These are phyloP conservation scores for Toxostoma redivivum DNA, from an alignment of 2,113 vertebrate species.

Conservation along the genomic window DNA sequence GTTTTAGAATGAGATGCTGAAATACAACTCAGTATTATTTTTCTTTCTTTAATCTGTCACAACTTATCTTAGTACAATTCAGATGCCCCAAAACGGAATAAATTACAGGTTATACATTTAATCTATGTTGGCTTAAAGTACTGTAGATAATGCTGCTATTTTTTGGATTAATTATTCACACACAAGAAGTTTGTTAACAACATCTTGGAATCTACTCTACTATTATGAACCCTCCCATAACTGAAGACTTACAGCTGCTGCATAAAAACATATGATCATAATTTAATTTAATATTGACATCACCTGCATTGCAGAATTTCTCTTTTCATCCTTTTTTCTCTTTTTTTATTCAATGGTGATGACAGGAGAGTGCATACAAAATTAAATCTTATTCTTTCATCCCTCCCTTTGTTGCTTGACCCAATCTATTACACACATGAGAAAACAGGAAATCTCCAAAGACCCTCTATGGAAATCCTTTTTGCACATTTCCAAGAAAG, in stretches of 20 bases:
- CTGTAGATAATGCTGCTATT: not conserved
- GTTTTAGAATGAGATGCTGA: not conserved
- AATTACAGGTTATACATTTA: not conserved
- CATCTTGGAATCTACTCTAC: slow-evolving; percentile 45
- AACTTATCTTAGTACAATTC: not conserved
- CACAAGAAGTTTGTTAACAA: not conserved
- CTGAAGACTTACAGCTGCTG: slow-evolving; percentile 38
- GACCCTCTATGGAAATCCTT: slow-evolving; percentile 72
- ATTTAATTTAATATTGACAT: slow-evolving; percentile 68
- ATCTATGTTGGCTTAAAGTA: not conserved
- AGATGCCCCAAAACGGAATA: not conserved
- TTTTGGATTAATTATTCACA: slow-evolving; percentile 14
- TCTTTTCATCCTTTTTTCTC: slow-evolving; percentile 1
- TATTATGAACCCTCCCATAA: slow-evolving; percentile 32
- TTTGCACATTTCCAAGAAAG: slow-evolving; percentile 69
- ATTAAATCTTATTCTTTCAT: slow-evolving; percentile 50
- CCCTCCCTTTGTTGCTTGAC: slow-evolving; percentile 55
- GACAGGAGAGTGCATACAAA: slow-evolving; percentile 35
- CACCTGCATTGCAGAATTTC: slow-evolving; percentile 34
- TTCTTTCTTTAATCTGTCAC: not conserved
- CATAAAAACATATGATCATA: slow-evolving; percentile 51
- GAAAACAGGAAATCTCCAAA: slow-evolving; percentile 73
- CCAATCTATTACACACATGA: slow-evolving; percentile 76
- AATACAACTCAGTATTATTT: not conserved
- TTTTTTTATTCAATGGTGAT: not conserved